Conservation (phyloP, 2,113 vertebrate genomes). For the Gopherus flavomarginatus region DNA sequence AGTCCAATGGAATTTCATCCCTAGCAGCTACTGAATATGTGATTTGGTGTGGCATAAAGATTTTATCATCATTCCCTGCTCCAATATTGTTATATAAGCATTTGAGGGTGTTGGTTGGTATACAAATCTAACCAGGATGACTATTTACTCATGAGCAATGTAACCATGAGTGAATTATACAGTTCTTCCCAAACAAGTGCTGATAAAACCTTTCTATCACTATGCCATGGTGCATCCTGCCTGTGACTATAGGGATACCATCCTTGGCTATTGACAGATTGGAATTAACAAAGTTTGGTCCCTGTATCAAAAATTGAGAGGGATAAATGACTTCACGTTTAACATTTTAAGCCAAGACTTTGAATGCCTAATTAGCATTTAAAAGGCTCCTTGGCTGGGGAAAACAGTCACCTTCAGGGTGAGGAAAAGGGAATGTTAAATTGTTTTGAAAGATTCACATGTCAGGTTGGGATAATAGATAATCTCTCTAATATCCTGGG, state of each 20-base stretch:
- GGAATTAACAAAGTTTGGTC: background rate
- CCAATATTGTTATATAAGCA: background rate
- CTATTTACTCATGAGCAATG: background rate
- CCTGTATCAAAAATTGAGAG: constrained; percentile 3
- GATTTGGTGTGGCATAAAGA: background rate
- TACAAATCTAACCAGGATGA: background rate
- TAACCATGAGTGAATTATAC: background rate
- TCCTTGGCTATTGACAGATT: background rate
- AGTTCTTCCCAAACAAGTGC: background rate
- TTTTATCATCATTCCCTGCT: background rate
- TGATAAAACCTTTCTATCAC: background rate
- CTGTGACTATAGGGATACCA: background rate
- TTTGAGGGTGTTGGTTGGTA: background rate
- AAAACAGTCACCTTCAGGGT: constrained; percentile 50
- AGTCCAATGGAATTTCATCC: background rate
- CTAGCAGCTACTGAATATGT: background rate
- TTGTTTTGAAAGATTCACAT: constrained; percentile 72
- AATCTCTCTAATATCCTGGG: background rate
- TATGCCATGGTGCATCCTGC: background rate
- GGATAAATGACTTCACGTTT: constrained; percentile 30
- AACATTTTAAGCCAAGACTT: constrained; percentile 58
- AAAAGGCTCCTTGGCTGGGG: background rate
- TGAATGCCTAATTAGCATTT: constrained; percentile 59
- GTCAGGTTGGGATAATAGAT: constrained; percentile 39
- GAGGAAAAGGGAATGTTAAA: constrained; percentile 52